Percentiles rank a stretch among this genome's conserved stretches.
Evolutionary conservation across 2,113 vertebrate species (phyloP).

Genomic region (Neotragus pygmaeus): DNA sequence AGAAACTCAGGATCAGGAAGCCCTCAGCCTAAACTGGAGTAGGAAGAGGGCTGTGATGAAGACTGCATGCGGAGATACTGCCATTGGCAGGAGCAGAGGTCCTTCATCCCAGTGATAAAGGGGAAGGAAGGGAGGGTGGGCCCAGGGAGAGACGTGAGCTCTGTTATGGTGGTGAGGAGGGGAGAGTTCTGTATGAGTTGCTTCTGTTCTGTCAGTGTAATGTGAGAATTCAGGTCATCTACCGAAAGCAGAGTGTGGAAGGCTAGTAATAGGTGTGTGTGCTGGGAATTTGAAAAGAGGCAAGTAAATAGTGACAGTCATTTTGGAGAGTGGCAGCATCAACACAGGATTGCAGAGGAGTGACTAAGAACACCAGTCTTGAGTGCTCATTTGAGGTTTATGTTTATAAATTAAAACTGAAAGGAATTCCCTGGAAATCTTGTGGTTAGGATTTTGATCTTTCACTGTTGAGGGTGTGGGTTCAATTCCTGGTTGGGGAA

Average conservation of each 20-base stretch:
- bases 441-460: not conserved
- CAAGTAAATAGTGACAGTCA: not conserved
- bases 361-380: not conserved
- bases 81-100: not conserved
- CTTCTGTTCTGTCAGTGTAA: not conserved
- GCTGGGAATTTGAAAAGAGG: not conserved
- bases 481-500: not conserved
- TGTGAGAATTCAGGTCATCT: not conserved
- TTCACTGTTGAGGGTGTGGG: not conserved
- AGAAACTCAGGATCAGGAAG: not conserved
- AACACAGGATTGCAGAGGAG: not conserved
- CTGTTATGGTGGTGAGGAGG: not conserved
- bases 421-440: not conserved
- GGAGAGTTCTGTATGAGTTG: not conserved
- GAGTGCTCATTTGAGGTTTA: not conserved
- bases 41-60: not conserved
- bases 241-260: not conserved
- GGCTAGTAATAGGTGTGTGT: not conserved
- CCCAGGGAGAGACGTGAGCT: not conserved
- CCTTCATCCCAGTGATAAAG: not conserved
- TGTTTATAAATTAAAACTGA: not conserved
- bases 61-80: not conserved
- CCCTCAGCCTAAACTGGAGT: not conserved
- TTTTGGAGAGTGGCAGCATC: not conserved
- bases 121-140: not conserved